Percentiles rank a stretch among this genome's conserved stretches.
Conservation (phyloP, 2,888 invertebrate species). For the Atethmia centrago region DNA sequence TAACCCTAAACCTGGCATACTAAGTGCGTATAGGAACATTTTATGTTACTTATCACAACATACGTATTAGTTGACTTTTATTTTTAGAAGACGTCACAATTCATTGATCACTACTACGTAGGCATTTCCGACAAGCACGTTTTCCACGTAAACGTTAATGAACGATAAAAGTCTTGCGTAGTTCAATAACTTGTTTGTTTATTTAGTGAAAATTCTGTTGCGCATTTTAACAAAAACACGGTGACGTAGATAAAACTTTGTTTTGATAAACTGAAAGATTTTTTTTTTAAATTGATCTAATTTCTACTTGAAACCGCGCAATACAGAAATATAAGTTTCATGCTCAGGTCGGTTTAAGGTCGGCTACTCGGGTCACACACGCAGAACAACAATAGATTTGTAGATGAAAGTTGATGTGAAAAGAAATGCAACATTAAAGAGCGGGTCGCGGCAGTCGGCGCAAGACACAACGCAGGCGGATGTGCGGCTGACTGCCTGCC, state of each 20-base stretch:
- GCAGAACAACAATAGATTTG: conserved; percentile 58
- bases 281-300: background rate
- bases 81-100: conserved; percentile 12
- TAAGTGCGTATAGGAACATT: background rate
- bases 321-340: conserved; percentile 6
- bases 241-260: conserved; percentile 32
- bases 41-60: conserved; percentile 15
- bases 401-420: conserved; percentile 72
- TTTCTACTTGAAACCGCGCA: conserved; percentile 1
- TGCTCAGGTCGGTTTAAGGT: conserved; percentile 20
- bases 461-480: conserved; percentile 71
- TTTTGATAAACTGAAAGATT: conserved; percentile 17
- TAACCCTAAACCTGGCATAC: background rate
- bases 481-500: conserved; percentile 74
- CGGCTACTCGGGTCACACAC: conserved; percentile 21
- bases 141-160: conserved; percentile 32
- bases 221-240: conserved; percentile 33
- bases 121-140: background rate
- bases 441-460: conserved; percentile 59
- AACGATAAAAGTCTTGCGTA: conserved; percentile 52
- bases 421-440: conserved; percentile 54
- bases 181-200: conserved; percentile 38
- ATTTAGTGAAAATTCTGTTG: conserved; percentile 33
- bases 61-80: background rate
- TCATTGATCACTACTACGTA: conserved; percentile 5